Evolutionary conservation across 2,113 vertebrate genomes (phyloP).

Genomic region (Pleuronectes platessa): DNA sequence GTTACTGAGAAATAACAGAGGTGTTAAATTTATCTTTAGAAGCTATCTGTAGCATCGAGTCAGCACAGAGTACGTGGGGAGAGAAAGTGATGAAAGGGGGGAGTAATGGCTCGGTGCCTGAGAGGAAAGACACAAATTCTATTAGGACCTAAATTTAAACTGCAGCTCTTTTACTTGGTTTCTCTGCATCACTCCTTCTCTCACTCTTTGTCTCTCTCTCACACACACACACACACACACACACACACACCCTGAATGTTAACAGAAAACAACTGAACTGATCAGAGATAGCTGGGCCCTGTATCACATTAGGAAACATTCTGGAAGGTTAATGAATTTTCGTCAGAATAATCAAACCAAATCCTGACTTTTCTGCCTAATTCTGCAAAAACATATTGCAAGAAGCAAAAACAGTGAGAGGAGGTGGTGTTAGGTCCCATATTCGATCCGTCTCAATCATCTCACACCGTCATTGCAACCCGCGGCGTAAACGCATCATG

Average conservation of each 20-base stretch:
- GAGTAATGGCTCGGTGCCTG: conserved; percentile 58
- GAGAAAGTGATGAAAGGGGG: conserved; percentile 63
- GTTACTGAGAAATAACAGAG: conserved; percentile 21
- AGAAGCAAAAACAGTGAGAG: not conserved
- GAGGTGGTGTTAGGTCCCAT: not conserved
- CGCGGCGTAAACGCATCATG: not conserved
- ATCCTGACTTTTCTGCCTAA: not conserved
- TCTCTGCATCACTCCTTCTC: conserved; percentile 21
- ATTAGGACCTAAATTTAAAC: conserved; percentile 65
- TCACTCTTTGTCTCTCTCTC: conserved; percentile 4
- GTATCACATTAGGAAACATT: conserved; percentile 18
- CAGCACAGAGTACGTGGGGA: conserved; percentile 33
- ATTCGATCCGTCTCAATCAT: not conserved
- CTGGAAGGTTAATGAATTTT: conserved; percentile 12
- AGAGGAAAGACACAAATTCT: conserved; percentile 67
- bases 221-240: not conserved
- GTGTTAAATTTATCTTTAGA: conserved; percentile 24
- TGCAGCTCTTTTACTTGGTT: conserved; percentile 49
- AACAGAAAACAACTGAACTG: conserved; percentile 29
- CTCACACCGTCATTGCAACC: not conserved
- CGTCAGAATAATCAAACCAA: not conserved
- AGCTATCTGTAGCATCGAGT: conserved; percentile 48
- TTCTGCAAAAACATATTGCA: no score
- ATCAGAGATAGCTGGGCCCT: conserved; percentile 24
- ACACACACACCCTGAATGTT: not conserved